Conservation (phyloP, 2,113 vertebrate species). For the Notiomystis cincta region DNA sequence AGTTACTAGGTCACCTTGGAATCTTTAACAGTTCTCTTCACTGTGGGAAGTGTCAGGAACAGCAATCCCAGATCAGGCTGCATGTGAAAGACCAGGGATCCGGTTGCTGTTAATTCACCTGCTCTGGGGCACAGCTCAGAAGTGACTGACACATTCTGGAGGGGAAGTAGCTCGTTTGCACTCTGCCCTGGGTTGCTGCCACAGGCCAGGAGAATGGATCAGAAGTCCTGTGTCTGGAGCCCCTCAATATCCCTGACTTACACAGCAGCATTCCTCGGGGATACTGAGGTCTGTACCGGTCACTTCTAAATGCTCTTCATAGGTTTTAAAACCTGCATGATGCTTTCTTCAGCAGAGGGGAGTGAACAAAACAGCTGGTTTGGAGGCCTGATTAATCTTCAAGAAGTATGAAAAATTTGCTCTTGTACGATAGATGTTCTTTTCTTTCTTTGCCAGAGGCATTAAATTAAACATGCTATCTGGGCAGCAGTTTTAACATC, state of each 20-base stretch:
- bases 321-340: not conserved
- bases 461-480: not conserved
- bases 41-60: not conserved
- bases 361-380: not conserved
- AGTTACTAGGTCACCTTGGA: not conserved
- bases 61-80: not conserved
- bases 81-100: not conserved
- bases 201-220: not conserved
- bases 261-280: not conserved
- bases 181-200: not conserved
- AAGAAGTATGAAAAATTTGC: not conserved
- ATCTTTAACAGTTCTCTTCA: not conserved
- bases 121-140: not conserved
- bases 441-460: not conserved
- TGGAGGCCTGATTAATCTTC: not conserved
- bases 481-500: not conserved
- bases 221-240: not conserved
- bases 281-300: not conserved
- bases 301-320: not conserved
- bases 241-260: not conserved
- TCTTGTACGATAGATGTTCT: not conserved
- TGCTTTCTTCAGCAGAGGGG: not conserved
- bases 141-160: not conserved
- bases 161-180: not conserved
- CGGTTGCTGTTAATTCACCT: not conserved